Conservation (phyloP, 2,113 vertebrate species). For the Cisticola juncidis region DNA sequence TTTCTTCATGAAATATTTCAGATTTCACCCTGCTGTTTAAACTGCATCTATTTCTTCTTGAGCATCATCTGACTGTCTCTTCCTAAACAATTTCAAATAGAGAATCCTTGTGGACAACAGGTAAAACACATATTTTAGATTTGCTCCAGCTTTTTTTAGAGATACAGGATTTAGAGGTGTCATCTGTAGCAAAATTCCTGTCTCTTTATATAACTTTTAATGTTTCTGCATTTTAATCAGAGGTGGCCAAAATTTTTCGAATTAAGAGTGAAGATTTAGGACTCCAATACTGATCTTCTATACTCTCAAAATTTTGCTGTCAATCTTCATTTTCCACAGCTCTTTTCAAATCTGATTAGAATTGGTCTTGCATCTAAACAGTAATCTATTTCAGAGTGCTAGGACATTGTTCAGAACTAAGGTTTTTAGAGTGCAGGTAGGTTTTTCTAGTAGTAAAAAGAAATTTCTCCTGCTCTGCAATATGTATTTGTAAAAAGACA, state of each 20-base stretch:
- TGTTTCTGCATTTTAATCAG: not conserved
- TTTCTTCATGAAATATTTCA: not conserved
- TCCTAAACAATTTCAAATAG: not conserved
- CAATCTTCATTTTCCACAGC: not conserved
- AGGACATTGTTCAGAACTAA: not conserved
- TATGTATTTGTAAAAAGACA: not conserved
- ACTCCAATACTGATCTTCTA: not conserved
- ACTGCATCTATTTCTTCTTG: not conserved
- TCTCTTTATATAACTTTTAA: not conserved
- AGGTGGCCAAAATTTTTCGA: not conserved
- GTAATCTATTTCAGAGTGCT: not conserved
- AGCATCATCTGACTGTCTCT: not conserved
- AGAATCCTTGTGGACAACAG: not conserved
- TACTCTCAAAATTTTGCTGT: not conserved
- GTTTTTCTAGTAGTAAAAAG: not conserved
- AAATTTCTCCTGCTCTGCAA: not conserved
- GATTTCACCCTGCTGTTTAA: not conserved
- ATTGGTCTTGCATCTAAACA: not conserved
- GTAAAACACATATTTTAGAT: not conserved
- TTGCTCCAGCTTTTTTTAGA: not conserved
- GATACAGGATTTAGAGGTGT: not conserved
- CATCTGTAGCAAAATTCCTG: not conserved
- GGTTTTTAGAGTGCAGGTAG: not conserved
- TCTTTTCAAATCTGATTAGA: not conserved
- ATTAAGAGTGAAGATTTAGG: not conserved